Evolutionary conservation across 2,888 invertebrate genomes (phyloP).

Genomic region (Nebria salina): DNA sequence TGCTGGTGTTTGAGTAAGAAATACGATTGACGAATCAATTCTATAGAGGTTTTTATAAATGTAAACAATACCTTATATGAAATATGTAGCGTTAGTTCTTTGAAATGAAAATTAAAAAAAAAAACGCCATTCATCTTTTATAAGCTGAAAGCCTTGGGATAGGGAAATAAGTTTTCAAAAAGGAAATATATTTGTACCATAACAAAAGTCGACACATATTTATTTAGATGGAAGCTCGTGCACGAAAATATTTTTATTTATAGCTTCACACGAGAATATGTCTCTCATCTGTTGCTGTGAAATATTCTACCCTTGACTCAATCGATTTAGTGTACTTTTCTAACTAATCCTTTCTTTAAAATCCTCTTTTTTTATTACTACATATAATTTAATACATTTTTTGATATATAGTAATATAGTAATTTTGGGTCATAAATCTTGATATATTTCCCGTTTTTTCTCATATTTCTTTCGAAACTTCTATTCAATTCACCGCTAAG

Average conservation of each 20-base stretch:
- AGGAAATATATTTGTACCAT: background rate
- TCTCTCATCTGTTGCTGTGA: slow-evolving; percentile 36
- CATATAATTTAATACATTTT: too few relatives aligned
- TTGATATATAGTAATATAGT: too few relatives aligned
- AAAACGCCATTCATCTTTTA: background rate
- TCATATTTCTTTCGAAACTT: too few relatives aligned
- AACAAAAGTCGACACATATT: background rate
- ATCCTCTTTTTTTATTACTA: too few relatives aligned
- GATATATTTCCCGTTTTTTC: too few relatives aligned
- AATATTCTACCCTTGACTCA: background rate
- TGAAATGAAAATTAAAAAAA: background rate
- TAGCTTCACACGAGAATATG: slow-evolving; percentile 22
- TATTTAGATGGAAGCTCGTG: background rate
- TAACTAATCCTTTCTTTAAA: too few relatives aligned
- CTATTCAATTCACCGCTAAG: too few relatives aligned
- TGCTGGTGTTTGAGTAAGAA: background rate
- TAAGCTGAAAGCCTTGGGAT: background rate
- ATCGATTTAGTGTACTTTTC: slow-evolving; percentile 14
- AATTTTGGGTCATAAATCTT: too few relatives aligned
- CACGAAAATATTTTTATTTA: slow-evolving; percentile 31
- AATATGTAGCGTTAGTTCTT: background rate
- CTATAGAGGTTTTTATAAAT: background rate
- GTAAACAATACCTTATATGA: background rate
- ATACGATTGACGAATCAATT: background rate
- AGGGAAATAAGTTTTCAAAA: background rate